A percentile compares a stretch with the other conserved stretches of the same genome.
phyloP scores from a whole-genome alignment of 2,113 vertebrate genomes.

The Camelus dromedarius region DNA sequence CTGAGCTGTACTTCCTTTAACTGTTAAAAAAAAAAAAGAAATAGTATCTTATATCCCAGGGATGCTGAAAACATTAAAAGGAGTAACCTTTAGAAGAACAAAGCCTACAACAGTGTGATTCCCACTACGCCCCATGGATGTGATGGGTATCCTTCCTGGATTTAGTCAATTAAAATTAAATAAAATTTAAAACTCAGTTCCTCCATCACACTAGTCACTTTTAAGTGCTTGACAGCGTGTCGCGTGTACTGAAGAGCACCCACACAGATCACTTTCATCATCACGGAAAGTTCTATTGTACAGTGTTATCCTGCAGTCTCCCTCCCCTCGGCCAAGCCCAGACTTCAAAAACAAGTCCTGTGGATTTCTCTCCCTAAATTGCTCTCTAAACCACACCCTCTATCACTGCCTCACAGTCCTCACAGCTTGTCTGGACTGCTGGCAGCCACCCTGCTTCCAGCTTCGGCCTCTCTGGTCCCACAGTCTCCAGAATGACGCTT shows the following conservation, averaged over 20 bases:
- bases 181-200: not conserved
- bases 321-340: not conserved
- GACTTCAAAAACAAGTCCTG: not conserved
- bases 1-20: not conserved
- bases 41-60: accelerated
- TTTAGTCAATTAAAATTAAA: not conserved
- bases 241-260: not conserved
- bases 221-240: not conserved
- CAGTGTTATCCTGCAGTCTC: not conserved
- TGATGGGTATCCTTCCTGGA: not conserved
- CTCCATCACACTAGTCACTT: not conserved
- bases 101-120: not conserved
- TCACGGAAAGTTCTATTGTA: not conserved
- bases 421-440: too few species aligned
- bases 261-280: accelerated
- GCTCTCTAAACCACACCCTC: not conserved
- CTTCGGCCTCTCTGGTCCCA: not conserved
- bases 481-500: not conserved
- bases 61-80: not conserved
- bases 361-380: not conserved
- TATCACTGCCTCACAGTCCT: not conserved
- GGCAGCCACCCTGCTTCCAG: not conserved
- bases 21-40: not conserved
- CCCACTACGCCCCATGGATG: too few species aligned
- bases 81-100: not conserved